Evolutionary conservation across 2,888 invertebrate genomes (phyloP), one percentile per base, ranked within the genome.

Genomic region (Coenonympha glycerion): DNA sequence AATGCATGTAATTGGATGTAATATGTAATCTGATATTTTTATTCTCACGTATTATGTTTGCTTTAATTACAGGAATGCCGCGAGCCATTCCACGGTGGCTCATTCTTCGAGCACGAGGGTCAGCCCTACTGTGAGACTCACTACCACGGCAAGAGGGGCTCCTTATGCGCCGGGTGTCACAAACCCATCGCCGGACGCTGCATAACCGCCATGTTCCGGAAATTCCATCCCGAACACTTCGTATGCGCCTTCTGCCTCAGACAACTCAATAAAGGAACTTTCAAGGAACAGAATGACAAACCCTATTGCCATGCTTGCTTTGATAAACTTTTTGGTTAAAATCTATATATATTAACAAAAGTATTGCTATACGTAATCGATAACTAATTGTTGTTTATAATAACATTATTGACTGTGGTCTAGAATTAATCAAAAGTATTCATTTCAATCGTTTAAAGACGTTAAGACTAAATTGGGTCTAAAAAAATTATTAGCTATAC

Each of bases 151-250:
- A 96, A 97, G 76, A 90, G 97, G 22, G 99, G 99, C 47, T 98
- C 98, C 0, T 90, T 99, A 4, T 99, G 99, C 82, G 97, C 97
- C 56, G 97, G 97, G 56, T 99, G 99, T 79, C 96, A 97, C 78
- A 97, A 98, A 73, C 98, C 99, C 11, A 98, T 99, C 68, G 95
- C 96, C 45, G 96, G 96, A 49, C 93, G 99, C 28, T 99, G 99
- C 85, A 98, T 99, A 76, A 99, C 99, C 0, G 99, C 99, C 59
- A 98, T 99, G 98, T 98, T 96, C 87, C 90, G 95, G 64, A 99
- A 99, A 87, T 99, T 97, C 90, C 99, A 99, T 83, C 99, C 99
- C 0, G 99, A 99, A 77, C 99, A 99, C 87, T 99, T 99, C 76
- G 97, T 98, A 5, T 99, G 99, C 88, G 97, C 98, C n/a, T 99